A percentile compares a stretch with the other conserved stretches of the same genome.
These are phyloP conservation scores for Orthonychiurus folsomi DNA, from an alignment of 2,888 invertebrate genomes.

Conservation along the genomic window DNA sequence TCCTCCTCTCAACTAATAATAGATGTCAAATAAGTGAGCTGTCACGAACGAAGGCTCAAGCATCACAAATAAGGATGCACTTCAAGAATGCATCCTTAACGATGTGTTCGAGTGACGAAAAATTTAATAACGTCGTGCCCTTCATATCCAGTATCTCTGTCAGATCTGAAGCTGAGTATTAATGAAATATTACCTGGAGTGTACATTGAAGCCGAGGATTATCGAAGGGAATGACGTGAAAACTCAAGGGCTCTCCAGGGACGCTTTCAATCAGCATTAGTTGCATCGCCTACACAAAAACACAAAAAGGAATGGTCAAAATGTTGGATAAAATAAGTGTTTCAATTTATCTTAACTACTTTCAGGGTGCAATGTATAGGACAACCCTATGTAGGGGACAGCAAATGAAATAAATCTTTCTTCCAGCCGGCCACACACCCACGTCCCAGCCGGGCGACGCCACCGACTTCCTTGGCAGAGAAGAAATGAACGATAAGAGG, in stretches of 20 bases:
- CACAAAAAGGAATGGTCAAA: background rate
- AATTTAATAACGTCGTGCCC: too few relatives aligned
- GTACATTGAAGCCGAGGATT: conserved; percentile 87
- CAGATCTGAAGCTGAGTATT: too few relatives aligned
- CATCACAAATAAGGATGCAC: too few relatives aligned
- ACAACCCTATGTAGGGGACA: too few relatives aligned
- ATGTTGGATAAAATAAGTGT: background rate
- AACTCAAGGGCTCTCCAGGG: conserved; percentile 84
- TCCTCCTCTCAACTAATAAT: background rate
- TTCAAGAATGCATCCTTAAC: too few relatives aligned
- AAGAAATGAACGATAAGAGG: background rate
- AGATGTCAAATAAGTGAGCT: background rate
- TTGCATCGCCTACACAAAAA: conserved; percentile 53
- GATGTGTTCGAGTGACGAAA: too few relatives aligned
- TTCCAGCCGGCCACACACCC: background rate
- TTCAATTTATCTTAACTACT: background rate
- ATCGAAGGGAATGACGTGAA: conserved; percentile 94
- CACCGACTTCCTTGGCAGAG: too few relatives aligned
- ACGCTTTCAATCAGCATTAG: conserved; percentile 94
- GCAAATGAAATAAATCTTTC: too few relatives aligned
- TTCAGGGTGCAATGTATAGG: background rate
- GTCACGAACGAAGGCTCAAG: too few relatives aligned
- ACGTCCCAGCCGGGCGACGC: background rate
- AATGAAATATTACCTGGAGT: conserved; percentile 59
- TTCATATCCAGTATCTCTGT: too few relatives aligned